Conservation (phyloP, 2,888 invertebrate genomes). For the Orthosia gothica region DNA sequence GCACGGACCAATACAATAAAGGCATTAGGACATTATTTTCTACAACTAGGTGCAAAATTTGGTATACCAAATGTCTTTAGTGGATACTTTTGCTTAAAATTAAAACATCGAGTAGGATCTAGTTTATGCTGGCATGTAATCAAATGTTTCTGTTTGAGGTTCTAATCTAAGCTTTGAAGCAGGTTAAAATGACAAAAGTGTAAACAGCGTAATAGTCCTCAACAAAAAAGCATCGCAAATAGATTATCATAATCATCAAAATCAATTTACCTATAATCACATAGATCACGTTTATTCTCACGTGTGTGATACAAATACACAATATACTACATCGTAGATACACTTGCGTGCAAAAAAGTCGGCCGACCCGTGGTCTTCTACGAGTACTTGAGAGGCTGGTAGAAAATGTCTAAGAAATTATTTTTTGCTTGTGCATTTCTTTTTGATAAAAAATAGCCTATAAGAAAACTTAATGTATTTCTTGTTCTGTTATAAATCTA, state of each 20-base stretch:
- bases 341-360: not conserved
- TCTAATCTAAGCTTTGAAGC: not conserved
- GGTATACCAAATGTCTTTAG: too few relatives aligned
- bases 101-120: too few relatives aligned
- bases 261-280: conserved; percentile 31
- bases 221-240: conserved; percentile 19
- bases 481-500: too few relatives aligned
- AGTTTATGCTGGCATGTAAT: too few relatives aligned
- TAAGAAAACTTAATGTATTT: too few relatives aligned
- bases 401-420: too few relatives aligned
- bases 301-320: conserved; percentile 7
- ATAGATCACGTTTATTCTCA: conserved; percentile 31
- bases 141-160: too few relatives aligned
- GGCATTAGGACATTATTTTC: not conserved
- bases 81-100: too few relatives aligned
- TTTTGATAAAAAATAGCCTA: too few relatives aligned
- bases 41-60: not conserved
- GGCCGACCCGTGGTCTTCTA: not conserved
- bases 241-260: conserved; percentile 24
- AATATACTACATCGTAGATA: not conserved
- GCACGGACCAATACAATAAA: too few relatives aligned
- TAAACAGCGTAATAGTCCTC: conserved; percentile 30
- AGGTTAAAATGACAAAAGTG: not conserved
- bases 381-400: too few relatives aligned
- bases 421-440: too few relatives aligned